A percentile compares a stretch with the other conserved stretches of the same genome.
Evolutionary conservation across 2,113 vertebrate genomes (phyloP).

Genomic region (Strigops habroptila): DNA sequence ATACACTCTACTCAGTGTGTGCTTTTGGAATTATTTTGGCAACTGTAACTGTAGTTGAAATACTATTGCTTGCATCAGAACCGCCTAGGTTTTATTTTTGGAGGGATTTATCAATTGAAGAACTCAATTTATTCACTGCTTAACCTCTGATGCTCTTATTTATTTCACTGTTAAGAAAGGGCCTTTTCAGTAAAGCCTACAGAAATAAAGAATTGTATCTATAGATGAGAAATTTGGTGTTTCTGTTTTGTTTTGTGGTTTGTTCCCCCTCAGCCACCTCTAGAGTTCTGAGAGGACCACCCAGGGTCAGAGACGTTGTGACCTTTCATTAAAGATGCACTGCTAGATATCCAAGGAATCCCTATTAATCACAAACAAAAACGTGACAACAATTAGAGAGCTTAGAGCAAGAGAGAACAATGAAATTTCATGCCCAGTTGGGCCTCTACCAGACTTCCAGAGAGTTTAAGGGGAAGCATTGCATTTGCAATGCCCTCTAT

Average conservation of each 20-base stretch:
- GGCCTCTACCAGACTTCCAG: neutral
- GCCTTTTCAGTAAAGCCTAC: neutral
- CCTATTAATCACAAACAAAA: neutral
- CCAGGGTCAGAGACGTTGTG: neutral
- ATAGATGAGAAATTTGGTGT: neutral
- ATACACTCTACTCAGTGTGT: neutral
- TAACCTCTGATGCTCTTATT: neutral
- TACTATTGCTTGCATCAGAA: neutral
- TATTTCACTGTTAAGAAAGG: neutral
- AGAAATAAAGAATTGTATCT: neutral
- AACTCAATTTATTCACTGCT: neutral
- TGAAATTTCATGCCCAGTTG: neutral
- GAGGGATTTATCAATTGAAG: neutral
- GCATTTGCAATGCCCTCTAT: neutral
- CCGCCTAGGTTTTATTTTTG: neutral
- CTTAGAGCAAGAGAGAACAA: neutral
- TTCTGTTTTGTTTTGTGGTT: neutral
- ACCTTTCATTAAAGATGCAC: neutral
- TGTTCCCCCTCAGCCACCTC: neutral
- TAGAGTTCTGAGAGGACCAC: neutral
- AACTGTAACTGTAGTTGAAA: neutral
- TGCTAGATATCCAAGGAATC: neutral
- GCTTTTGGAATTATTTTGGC: conserved; percentile 35
- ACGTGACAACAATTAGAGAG: neutral
- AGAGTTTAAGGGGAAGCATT: fast-evolving